Conservation (phyloP, 1,140 invertebrate species). For the Manduca sexta region DNA sequence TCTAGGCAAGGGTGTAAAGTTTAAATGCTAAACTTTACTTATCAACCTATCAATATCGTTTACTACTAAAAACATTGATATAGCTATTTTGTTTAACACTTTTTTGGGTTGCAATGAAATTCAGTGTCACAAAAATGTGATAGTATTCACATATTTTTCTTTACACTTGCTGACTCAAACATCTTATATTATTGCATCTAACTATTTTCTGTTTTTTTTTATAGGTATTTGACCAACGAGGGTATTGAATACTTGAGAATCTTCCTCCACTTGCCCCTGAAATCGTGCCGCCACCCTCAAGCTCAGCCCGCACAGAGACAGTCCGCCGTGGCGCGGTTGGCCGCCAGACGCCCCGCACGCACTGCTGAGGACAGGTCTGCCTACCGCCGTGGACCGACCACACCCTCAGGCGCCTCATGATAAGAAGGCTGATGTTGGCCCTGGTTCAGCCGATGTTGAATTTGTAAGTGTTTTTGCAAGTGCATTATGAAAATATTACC, state of each 20-base stretch:
- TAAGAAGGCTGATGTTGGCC: slow-evolving; percentile 96
- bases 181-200: no score
- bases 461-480: slow-evolving; percentile 80
- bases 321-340: slow-evolving; percentile 83
- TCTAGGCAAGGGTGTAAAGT: no score
- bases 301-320: slow-evolving; percentile 84
- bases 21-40: no score
- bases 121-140: no score
- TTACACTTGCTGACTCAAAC: no score
- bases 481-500: not conserved
- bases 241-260: slow-evolving; percentile 97
- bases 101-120: no score
- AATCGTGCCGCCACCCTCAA: slow-evolving; percentile 98
- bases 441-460: slow-evolving; percentile 91
- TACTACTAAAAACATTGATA: no score
- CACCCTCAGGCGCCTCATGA: slow-evolving; percentile 75
- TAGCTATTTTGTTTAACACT: no score
- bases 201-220: not conserved
- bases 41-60: no score
- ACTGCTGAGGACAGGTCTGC: slow-evolving; percentile 82
- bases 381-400: slow-evolving; percentile 85
- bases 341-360: slow-evolving; percentile 73
- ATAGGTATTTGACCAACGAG: slow-evolving; percentile 96
- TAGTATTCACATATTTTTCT: no score
- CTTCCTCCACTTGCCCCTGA: slow-evolving; percentile 96